Base-by-base conservation (phyloP, 1,140 invertebrate species). In the Cotesia glomerata region DNA sequence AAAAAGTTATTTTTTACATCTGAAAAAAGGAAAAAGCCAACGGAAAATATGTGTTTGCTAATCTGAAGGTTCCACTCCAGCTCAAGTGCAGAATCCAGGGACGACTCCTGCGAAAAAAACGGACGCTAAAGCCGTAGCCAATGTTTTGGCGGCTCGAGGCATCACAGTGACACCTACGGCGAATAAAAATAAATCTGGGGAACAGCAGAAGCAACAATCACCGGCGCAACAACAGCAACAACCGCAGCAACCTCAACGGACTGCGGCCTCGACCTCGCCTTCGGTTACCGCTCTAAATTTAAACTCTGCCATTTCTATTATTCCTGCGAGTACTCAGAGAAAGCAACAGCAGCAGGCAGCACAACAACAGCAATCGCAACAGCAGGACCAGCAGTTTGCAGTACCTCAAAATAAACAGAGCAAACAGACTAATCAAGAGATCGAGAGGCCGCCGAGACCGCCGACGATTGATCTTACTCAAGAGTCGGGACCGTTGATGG, bases 281-380 rank as follows among this genome's bases (percentile, higher is more conserved):
- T 71, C 82, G 51, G 79, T 86, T 67, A 79, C 84, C 74, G 83
- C 89, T 11, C 80, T 91, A n/a, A 93, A 92, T 82, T 83, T 94
- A 0, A 93, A 92, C 69, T 91, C 91, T 8, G 91, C 91, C 32
- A 91, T 94, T 58, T 93, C 92, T 74, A 93, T 94, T 64, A 90
- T 91, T 74, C 89, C 90, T n/a, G 84, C 88, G 51, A 86, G 78
- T 73, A 77, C 79, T 4, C 85, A 87, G 72, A 81, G 83, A 61
- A 86, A 86, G 49, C 82, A 87, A 26, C 82, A 84, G 45, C 80
- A 84, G 18, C 64, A 66, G 5, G 26, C 26, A 3, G 2, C 26
- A 26, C 73, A 71, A 49, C 69, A 68, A 52, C 69, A 75, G 13
- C 69, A 74, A 18, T 26, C 26, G 26, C 64, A 68, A 35, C 69